These are phyloP conservation scores for Monochamus alternatus DNA, from an alignment of 2,888 invertebrate genomes.

Conservation along the genomic window DNA sequence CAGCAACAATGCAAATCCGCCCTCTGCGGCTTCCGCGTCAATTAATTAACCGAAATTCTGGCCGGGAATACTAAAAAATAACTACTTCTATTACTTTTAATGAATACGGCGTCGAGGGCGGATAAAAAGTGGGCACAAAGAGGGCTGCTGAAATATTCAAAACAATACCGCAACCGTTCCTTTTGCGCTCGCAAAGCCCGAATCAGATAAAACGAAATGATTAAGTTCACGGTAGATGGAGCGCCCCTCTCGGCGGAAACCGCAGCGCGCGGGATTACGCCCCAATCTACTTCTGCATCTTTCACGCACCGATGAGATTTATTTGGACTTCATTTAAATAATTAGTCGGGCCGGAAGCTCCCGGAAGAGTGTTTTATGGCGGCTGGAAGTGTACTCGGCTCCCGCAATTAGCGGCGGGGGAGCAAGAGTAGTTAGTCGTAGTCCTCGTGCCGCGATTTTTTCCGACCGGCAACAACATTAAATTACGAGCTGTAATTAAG, in stretches of 20 bases:
- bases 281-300: conserved; percentile 35
- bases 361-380: conserved; percentile 21
- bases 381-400: not conserved
- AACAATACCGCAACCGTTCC: conserved; percentile 37
- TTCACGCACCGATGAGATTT: conserved; percentile 39
- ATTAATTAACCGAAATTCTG: conserved; percentile 23
- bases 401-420: conserved; percentile 2
- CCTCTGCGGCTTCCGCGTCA: not conserved
- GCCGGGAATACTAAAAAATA: conserved; percentile 4
- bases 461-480: not conserved
- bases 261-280: conserved; percentile 28
- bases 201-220: conserved; percentile 37
- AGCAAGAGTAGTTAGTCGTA: not conserved
- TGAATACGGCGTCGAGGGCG: conserved; percentile 13
- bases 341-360: conserved; percentile 31
- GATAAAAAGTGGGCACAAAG: conserved; percentile 15
- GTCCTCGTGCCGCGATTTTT: not conserved
- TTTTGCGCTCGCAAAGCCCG: conserved; percentile 20
- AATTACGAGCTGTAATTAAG: not conserved
- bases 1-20: not conserved
- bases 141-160: conserved; percentile 28
- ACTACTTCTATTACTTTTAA: conserved; percentile 25
- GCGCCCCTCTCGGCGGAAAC: conserved; percentile 27
- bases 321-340: conserved; percentile 42
- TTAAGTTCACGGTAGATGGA: conserved; percentile 36